A percentile compares a stretch with the other conserved stretches of the same genome.
Evolutionary conservation across 2,888 invertebrate genomes (phyloP).

Genomic region (Hyposoter didymator): DNA sequence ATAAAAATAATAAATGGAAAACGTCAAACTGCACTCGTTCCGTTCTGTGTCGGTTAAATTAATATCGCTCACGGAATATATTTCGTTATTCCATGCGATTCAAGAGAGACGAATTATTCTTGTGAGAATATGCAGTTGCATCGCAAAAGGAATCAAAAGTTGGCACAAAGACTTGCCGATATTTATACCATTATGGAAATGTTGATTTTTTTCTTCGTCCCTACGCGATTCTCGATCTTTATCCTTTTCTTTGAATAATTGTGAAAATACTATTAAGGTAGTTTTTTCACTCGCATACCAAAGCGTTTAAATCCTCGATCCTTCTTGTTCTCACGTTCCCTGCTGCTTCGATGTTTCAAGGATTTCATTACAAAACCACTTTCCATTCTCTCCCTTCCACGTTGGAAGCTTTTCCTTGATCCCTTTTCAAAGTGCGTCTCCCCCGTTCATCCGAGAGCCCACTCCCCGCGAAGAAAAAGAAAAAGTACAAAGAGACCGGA

Average conservation of each 20-base stretch:
- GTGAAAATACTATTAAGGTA: constrained; percentile 24
- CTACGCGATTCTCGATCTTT: neutral
- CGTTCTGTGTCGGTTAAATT: constrained; percentile 50
- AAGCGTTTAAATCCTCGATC: constrained; percentile 17
- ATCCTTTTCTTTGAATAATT: constrained; percentile 1
- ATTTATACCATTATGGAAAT: constrained; percentile 29
- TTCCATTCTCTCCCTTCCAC: constrained; percentile 8
- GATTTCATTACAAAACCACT: constrained; percentile 45
- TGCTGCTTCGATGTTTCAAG: constrained; percentile 48
- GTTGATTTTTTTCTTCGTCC: constrained; percentile 4
- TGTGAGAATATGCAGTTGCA: neutral
- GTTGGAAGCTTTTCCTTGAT: constrained; percentile 14
- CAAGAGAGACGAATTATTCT: neutral
- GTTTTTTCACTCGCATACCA: neutral
- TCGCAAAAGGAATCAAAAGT: neutral
- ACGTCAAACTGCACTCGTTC: constrained; percentile 22
- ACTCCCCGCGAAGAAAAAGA: neutral
- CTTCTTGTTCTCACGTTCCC: constrained; percentile 35
- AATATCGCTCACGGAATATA: constrained; percentile 61
- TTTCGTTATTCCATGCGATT: constrained; percentile 18
- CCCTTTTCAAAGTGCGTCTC: constrained; percentile 19
- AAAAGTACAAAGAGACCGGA: neutral
- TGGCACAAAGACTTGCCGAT: constrained; percentile 24
- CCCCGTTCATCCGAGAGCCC: constrained; percentile 3
- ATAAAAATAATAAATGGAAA: neutral